Evolutionary conservation across 1,140 invertebrate genomes (phyloP), one percentile per base, ranked within the genome.

Genomic region (Brachionus plicatilis): DNA sequence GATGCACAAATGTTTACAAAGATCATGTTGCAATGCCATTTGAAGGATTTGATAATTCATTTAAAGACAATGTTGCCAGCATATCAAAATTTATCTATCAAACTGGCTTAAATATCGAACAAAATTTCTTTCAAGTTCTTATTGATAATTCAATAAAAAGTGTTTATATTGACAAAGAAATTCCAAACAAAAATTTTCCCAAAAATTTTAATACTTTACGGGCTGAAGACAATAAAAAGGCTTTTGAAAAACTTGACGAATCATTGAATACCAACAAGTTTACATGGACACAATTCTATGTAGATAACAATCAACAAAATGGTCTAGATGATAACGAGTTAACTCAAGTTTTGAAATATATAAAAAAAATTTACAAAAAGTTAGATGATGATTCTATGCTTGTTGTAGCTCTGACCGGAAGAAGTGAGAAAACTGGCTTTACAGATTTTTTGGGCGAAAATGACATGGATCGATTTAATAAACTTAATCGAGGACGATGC

Each of bases 331-430:
- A 65, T 43, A 65, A 37, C 56, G 53, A 82, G 17, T 43, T 82
- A 12, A 60, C 6, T 45, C n/a, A 47, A 37, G 9, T 82, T 11
- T 43, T 68, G 20, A 82, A 65, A 12, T 24, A 82, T 60, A 29
- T 82, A 24, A 33, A 60, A 65, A 24, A 82, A 65, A 37, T 82
- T 68, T 65, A 82, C 29, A 29, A 82, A 41, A 60, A 82, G 37
- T 43, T 82, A 27, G 53, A 82, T 65, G 79, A 82, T 41, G 79
- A 82, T 65, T 82, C 79, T n/a, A 68, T 82, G 53, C 29, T 82
- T 9, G 27, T 82, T 68, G 53, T 82, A 5, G 53, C 43, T 17
- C 53, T 82, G 20, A 82, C 79, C 24, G 79, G 79, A 12, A 53
- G 79, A 24, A 37, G 11, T 47, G 79, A 65, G 12, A 76, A 50